These are phyloP conservation scores for Myopa tessellatipennis DNA, from an alignment of 2,888 invertebrate genomes.

Conservation along the genomic window DNA sequence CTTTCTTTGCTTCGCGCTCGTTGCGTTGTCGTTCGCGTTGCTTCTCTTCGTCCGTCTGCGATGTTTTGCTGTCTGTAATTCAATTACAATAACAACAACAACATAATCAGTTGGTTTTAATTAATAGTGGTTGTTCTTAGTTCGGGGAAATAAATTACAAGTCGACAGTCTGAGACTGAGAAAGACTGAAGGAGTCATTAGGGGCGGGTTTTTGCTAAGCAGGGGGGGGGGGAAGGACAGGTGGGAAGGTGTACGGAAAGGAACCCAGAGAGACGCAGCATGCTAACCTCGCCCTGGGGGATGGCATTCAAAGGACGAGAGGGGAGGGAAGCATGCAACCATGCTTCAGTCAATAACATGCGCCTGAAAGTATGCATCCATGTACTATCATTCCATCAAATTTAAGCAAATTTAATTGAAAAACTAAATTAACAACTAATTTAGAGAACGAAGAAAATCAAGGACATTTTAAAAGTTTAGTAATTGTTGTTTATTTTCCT, in stretches of 20 bases:
- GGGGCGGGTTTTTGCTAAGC: no score
- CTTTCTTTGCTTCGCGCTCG: slow-evolving; percentile 68
- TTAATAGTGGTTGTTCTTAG: not conserved
- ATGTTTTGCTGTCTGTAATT: slow-evolving; percentile 67
- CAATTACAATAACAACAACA: slow-evolving; percentile 34
- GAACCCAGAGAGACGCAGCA: not conserved
- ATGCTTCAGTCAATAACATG: not conserved
- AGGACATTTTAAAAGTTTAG: no score
- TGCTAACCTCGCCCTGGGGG: not conserved
- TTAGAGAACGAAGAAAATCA: no score
- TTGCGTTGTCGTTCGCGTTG: slow-evolving; percentile 68
- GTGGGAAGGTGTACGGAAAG: no score
- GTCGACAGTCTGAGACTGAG: not conserved
- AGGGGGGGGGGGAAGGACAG: not conserved
- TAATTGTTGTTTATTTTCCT: no score
- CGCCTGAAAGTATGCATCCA: slow-evolving; percentile 12
- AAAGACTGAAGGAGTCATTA: not conserved
- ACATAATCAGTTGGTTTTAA: slow-evolving; percentile 34
- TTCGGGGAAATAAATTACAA: not conserved
- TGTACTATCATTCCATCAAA: not conserved
- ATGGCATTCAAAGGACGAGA: not conserved
- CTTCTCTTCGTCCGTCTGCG: slow-evolving; percentile 69
- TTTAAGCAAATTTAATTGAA: not conserved
- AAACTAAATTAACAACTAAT: no score
- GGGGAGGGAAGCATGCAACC: not conserved